phyloP scores from a whole-genome alignment of 2,888 invertebrate genomes.

The Tortricodes alternella region DNA sequence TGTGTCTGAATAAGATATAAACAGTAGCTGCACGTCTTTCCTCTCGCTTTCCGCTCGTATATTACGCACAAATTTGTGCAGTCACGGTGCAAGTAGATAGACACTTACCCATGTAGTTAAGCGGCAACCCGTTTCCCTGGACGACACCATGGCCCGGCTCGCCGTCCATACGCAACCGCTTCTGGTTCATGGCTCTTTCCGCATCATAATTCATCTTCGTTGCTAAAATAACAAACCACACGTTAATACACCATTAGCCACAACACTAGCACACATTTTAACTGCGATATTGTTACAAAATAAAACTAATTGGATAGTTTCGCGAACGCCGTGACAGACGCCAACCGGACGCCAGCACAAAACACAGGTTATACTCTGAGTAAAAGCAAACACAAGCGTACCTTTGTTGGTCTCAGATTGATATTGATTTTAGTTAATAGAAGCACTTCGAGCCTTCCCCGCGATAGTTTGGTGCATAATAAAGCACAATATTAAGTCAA shows the following conservation, averaged over 20 bases:
- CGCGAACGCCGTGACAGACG: constrained; percentile 76
- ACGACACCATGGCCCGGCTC: constrained; percentile 80
- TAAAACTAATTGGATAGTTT: constrained; percentile 59
- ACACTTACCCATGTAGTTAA: constrained; percentile 76
- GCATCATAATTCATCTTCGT: constrained; percentile 81
- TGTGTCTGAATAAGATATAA: too few species aligned
- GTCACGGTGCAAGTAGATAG: neutral
- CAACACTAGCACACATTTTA: constrained; percentile 51
- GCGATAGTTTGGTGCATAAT: constrained; percentile 75
- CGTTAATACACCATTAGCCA: constrained; percentile 45
- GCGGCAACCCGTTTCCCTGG: constrained; percentile 79
- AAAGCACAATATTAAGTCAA: constrained; percentile 69
- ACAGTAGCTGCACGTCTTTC: too few species aligned
- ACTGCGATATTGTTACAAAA: constrained; percentile 47
- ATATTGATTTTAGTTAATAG: constrained; percentile 82
- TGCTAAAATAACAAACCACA: constrained; percentile 71
- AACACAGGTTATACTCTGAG: constrained; percentile 79
- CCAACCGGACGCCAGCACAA: constrained; percentile 82
- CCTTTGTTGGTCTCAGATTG: constrained; percentile 82
- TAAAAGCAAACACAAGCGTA: constrained; percentile 82
- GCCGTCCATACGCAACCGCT: constrained; percentile 79
- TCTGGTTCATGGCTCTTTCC: constrained; percentile 80
- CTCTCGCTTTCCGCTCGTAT: too few species aligned
- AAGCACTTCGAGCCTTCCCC: constrained; percentile 72
- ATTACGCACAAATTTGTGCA: neutral